Base-by-base conservation (phyloP, 2,797 vertebrate genomes). In the Pipistrellus nathusii region DNA sequence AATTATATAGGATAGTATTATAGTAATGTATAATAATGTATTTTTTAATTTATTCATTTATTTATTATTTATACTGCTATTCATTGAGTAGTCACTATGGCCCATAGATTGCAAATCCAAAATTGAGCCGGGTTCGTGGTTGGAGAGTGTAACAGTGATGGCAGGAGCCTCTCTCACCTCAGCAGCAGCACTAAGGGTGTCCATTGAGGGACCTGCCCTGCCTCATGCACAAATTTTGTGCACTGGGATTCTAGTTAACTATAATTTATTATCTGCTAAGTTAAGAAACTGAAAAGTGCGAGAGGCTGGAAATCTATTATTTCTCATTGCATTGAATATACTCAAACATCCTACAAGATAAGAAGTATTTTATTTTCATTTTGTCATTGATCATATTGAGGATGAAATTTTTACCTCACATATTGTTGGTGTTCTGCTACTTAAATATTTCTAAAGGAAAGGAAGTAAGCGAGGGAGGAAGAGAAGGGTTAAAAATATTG, bases 1-100 rank as follows among this genome's bases (percentile, higher is more conserved):
- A 30, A 62, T 30, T 57, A 25, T 57, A 57, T 57, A 57, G 9
- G 55, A 69, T 66, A 30, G 20, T 32, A 93, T 68, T 84, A 57
- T 75, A 81, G 30, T 55, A 55, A 62, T 69, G 1, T 38, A 48
- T 69, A 91, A 72, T 71, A 59, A 84, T 85, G 21, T 73, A 32
- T 77, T 87, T 51, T 94, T 62, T 75, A 5, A 77, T 78, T 84
- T 81, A 30, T 48, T 90, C 66, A 75, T 66, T 75, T 77, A 68
- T 41, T 69, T n/a, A 68, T 84, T 75, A 73, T 57, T 94, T 21
- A 73, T n/a, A 82, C 4, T 57, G 53, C 18, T 77, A 57, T n/a
- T 66, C 93, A 77, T 21, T 64, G 25, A 94, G 20, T 8, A 87
- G 3, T 81, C 25, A 57, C 18, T 81, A 17, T 12, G 14, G 11